Conservation (phyloP, 2,113 vertebrate genomes). For the Heliornis fulica region DNA sequence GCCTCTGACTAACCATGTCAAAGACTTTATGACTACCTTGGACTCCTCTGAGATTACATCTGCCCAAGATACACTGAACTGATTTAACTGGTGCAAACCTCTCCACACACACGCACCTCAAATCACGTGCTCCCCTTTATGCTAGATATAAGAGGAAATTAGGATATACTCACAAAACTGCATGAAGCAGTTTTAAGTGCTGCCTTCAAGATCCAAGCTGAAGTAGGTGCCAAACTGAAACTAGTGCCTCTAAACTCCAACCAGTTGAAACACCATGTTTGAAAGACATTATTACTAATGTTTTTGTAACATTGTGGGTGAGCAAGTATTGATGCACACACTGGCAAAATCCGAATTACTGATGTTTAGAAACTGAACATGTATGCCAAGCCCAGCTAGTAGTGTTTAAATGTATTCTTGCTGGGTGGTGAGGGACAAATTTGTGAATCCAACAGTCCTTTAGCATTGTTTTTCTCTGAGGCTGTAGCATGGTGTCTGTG, state of each 20-base stretch:
- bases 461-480: background rate
- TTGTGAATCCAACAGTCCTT: background rate
- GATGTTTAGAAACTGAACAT: background rate
- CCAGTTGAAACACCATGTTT: background rate
- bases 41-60: background rate
- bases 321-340: background rate
- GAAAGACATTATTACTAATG: background rate
- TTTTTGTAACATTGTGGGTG: background rate
- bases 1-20: background rate
- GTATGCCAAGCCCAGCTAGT: background rate
- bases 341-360: background rate
- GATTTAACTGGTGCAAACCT: background rate
- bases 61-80: background rate
- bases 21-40: background rate
- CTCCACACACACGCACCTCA: background rate
- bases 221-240: background rate
- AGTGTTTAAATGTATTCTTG: background rate
- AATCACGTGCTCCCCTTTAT: background rate
- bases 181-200: background rate
- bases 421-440: background rate
- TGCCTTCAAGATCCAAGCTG: background rate
- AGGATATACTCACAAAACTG: background rate
- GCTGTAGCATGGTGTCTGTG: accelerated
- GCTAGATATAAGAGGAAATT: background rate
- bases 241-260: background rate